Conservation (phyloP, 2,113 vertebrate genomes). For the Pycnonotus jocosus region DNA sequence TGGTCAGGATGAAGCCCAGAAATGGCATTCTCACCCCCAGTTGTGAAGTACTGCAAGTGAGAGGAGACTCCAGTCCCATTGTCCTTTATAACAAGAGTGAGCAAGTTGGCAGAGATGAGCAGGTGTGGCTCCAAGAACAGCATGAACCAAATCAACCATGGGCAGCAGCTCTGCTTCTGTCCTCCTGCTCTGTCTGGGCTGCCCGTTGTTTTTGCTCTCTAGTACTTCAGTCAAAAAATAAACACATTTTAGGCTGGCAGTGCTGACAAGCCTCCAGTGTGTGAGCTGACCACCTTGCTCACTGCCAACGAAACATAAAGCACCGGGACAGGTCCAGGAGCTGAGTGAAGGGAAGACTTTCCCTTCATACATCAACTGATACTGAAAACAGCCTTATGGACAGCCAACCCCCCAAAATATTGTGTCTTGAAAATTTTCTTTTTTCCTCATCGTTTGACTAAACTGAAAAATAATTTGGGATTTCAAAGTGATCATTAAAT, state of each 20-base stretch:
- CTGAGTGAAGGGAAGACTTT: neutral
- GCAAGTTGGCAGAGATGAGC: neutral
- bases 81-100: neutral
- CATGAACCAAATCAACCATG: neutral
- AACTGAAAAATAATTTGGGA: neutral
- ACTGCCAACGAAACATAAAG: neutral
- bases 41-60: neutral
- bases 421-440: neutral
- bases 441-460: neutral
- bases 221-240: neutral
- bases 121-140: neutral
- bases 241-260: neutral
- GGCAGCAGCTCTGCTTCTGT: neutral
- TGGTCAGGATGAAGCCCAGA: neutral
- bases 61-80: neutral
- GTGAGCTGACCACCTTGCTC: neutral
- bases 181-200: rapidly evolving
- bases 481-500: neutral
- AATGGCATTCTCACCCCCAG: neutral
- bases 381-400: neutral
- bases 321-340: neutral
- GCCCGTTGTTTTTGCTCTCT: neutral
- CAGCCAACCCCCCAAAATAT: neutral
- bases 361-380: neutral
- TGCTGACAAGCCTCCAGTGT: neutral